Evolutionary conservation across 2,888 invertebrate species (phyloP), one percentile per base, ranked within the genome.

Genomic region (Microctonus aethiopoides): DNA sequence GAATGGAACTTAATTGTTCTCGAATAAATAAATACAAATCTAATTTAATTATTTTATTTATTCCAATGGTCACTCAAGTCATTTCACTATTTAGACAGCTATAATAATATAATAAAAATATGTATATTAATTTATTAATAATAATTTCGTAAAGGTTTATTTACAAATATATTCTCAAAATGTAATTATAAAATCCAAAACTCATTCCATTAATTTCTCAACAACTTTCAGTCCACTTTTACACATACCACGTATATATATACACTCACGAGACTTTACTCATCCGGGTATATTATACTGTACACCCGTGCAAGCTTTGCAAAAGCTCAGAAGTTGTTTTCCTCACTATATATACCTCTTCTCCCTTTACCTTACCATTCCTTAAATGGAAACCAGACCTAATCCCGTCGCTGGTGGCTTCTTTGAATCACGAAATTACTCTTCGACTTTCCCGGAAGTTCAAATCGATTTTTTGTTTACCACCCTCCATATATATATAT

Each of bases 371-470:
- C 39, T 22, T 54, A 41, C 29, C 22, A 46, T 34, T 62, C 34
- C 62, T 20, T 29, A 16, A 39, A 26, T 24, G 56, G 16, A 54
- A 39, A 36, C 32, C 68, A 59, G 34, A 34, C 63, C 54, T 65
- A 56, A 65, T 65, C 56, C 39, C 39, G 26, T 24, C 65, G 56
- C 66, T 51, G 29, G 62, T 46, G 26, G 39, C 46, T 63, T 64
- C 54, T 56, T 16, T 26, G 39, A 65, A 36, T 69, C 52, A 32
- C 29, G 68, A 70, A 75, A 75, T 74, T 72, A 72, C 72, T 57
- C 68, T 68, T 73, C 66, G 60, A 63, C 71, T 72, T 70, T 73
- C 65, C 29, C 57, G 61, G 24, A 62, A 71, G 60, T 70, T 22
- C 20, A 62, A 66, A 66, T 70, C 66, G 66, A 66, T 66, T 61